phyloP scores from a whole-genome alignment of 1,140 invertebrate genomes.

The Neotoxoptera formosana region DNA sequence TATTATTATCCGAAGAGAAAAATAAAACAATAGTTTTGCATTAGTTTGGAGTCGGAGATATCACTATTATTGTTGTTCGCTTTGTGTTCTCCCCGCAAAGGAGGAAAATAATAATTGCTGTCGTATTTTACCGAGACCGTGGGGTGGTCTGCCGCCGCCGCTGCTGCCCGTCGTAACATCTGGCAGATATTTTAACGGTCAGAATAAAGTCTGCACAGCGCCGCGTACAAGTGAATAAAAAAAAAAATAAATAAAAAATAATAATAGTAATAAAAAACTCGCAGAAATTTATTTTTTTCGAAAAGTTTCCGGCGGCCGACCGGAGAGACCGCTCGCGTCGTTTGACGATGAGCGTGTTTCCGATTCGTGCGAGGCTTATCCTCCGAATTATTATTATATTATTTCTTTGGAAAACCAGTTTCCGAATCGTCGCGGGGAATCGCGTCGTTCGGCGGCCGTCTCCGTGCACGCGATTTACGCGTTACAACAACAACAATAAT shows the following conservation, averaged over 20 bases:
- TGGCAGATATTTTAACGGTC: slow-evolving; percentile 50
- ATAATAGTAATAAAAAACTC: slow-evolving; percentile 12
- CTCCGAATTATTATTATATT: background rate
- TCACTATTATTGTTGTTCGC: slow-evolving; percentile 3
- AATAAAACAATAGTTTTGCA: slow-evolving; percentile 38
- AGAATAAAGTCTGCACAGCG: slow-evolving; percentile 1
- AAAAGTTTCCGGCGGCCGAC: background rate
- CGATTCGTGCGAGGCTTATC: background rate
- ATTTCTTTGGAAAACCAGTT: background rate
- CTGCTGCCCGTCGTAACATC: slow-evolving; percentile 24
- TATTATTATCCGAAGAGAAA: background rate
- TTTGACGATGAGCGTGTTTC: background rate
- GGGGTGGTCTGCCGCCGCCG: no score
- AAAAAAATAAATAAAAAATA: background rate
- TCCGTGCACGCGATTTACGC: background rate
- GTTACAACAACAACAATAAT: background rate
- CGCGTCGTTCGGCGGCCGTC: no score
- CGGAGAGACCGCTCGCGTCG: background rate
- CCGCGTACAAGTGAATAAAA: background rate
- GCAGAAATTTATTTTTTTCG: background rate
- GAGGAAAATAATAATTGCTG: slow-evolving; percentile 45
- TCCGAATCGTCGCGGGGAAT: background rate
- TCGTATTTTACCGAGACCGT: slow-evolving; percentile 28
- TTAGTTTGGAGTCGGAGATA: background rate
- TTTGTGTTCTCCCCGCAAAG: slow-evolving; percentile 13